A percentile compares a stretch with the other conserved stretches of the same genome.
These are phyloP conservation scores for Diarsia dahlii DNA, from an alignment of 2,888 invertebrate genomes.

Conservation along the genomic window DNA sequence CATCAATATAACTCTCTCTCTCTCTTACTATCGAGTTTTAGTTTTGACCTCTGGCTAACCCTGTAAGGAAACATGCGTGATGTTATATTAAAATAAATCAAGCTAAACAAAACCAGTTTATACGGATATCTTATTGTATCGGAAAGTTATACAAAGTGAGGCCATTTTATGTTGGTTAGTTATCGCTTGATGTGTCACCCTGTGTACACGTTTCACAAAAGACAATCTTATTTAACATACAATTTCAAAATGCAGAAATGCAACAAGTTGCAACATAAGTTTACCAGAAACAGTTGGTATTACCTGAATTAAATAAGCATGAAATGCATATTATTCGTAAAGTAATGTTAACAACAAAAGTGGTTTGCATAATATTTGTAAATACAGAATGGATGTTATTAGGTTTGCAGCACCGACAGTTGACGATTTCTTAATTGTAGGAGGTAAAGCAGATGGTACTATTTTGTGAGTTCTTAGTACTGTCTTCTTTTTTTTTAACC, in stretches of 20 bases:
- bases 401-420: not conserved
- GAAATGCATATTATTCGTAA: constrained; percentile 40
- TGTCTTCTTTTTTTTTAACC: not conserved
- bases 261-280: constrained; percentile 43
- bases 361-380: constrained; percentile 47
- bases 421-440: not conserved
- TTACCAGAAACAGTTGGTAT: constrained; percentile 29
- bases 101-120: too few relatives aligned
- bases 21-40: not conserved
- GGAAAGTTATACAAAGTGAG: too few relatives aligned
- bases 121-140: too few relatives aligned
- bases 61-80: not conserved
- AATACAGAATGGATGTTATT: constrained; percentile 13
- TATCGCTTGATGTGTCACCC: too few relatives aligned
- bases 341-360: constrained; percentile 36
- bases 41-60: not conserved
- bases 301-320: constrained; percentile 42
- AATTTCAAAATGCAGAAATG: constrained; percentile 39
- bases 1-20: not conserved
- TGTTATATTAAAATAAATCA: not conserved
- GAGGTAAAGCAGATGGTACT: not conserved
- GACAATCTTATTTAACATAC: constrained; percentile 13
- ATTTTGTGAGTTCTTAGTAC: not conserved
- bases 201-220: not conserved
- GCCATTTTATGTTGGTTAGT: too few relatives aligned